Conservation (phyloP, 2,113 vertebrate genomes). For the Acrocephalus kingi region DNA sequence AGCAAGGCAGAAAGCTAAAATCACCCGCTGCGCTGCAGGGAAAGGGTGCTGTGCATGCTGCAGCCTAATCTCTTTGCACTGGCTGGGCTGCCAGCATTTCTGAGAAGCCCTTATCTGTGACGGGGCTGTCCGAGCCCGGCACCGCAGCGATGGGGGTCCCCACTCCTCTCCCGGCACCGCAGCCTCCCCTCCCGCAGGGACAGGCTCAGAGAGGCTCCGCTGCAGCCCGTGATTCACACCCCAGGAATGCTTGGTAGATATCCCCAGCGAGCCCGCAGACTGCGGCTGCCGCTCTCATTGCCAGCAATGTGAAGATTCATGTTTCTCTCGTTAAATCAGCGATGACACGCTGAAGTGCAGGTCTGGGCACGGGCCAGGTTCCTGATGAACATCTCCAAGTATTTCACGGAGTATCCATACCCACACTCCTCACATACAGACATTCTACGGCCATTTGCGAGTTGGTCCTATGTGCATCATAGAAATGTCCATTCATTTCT, state of each 20-base stretch:
- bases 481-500: neutral
- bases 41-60: neutral
- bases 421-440: neutral
- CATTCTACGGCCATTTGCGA: neutral
- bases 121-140: neutral
- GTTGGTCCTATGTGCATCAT: neutral
- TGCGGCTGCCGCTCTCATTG: neutral
- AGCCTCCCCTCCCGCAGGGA: neutral
- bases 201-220: slow-evolving; percentile 4
- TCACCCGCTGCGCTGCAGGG: neutral
- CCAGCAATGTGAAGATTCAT: slow-evolving; percentile 3
- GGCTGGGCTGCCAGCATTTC: neutral
- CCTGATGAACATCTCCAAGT: neutral
- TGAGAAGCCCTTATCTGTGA: neutral
- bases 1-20: neutral
- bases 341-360: slow-evolving; percentile 9
- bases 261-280: neutral
- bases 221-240: slow-evolving; percentile 40
- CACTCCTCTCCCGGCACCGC: neutral
- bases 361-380: neutral
- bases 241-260: slow-evolving; percentile 55
- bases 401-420: neutral
- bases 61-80: neutral
- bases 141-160: fast-evolving
- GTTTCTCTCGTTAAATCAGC: neutral